Evolutionary conservation across 92 coral and sea anemone genomes (phyloP), one percentile per base, ranked within the genome.

Genomic region (Metridium senile): DNA sequence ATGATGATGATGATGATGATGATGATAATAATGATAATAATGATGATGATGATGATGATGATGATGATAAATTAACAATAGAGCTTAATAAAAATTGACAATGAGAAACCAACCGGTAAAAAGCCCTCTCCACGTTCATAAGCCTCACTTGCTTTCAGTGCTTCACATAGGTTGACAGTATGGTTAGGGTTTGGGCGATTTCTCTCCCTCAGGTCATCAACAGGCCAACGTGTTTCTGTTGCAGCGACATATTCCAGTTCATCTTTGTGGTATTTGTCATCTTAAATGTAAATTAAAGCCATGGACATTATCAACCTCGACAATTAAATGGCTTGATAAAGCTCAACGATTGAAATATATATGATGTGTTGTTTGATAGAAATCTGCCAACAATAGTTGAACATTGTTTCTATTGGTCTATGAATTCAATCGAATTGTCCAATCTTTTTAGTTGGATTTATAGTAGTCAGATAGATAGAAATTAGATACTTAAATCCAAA

Each of bases 201-300:
- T 70, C 91, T 66, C 0, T 73, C 80, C 22, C 77, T 74, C 28
- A 82, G 33, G 19, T 87, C 91, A 31, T 87, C 91, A 1, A 82
- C 77, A 6, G 70, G 70, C 91, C 87, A 82, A 20, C 64, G 29
- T 11, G 65, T 61, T 10, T 74, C 77, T 16, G 34, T 53, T 43
- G 68, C 78, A 23, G 77, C 65, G 26, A 79, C 61, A 20, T 85
- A 85, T 1, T 72, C 58, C 0, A 85, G 72, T 9, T 80, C 89
- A 21, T 61, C 18, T 22, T 71, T 84, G 53, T 84, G 83, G 54
- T 72, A 76, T 32, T 77, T 84, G 45, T 73, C 80, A 56, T 43
- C 82, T 77, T 35, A 6, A 57, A 32, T 2, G 33, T 1, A 62
- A 72, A 32, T 10, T 10, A 22, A 59, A 54, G 23, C 20, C 30